Base-by-base conservation (phyloP, 2,797 vertebrate species). In the Rhodeus uyekii region DNA sequence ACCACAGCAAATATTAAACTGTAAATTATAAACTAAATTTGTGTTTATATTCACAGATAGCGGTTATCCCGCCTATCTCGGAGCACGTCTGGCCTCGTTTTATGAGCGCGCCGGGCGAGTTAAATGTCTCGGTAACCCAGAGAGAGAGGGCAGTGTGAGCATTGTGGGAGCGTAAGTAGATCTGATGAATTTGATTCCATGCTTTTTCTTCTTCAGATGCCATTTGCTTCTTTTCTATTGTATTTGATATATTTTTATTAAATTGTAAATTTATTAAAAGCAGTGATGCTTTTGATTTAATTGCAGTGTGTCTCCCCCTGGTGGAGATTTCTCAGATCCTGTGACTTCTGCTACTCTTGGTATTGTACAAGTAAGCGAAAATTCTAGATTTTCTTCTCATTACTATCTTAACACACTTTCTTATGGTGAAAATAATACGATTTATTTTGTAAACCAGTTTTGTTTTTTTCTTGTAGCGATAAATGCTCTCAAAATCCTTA, bases 251-350 rank as follows among this genome's bases (percentile, higher is more conserved):
- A 42, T 24, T 44, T 39, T 42, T 2, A 68, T n/a, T n/a, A n/a
- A n/a, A n/a, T n/a, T n/a, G n/a, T n/a, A n/a, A n/a, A n/a, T n/a
- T n/a, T n/a, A n/a, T n/a, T n/a, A n/a, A n/a, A n/a, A n/a, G n/a
- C n/a, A n/a, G n/a, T n/a, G n/a, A n/a, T n/a, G n/a, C n/a, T 4
- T 72, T 78, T 78, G 39, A 48, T 78, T 84, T 85, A 46, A 75
- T 81, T 76, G 61, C 89, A 99, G 98, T 89, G 98, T 99, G 76
- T 99, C 98, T 44, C 98, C 98, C 55, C 98, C 98, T 93, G 98
- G 98, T 92, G 98, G 98, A 90, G 98, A 99, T 89, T 99, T 99
- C 93, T 99, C 98, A 74, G 98, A 99, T 88, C 98, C 98, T 16
- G 98, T 99, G 88, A 99, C 98, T 75, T 99, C 98, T 89, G 98